Percentiles rank a stretch among this genome's conserved stretches.
phyloP scores from a whole-genome alignment of 2,113 vertebrate species.

The Galeopterus variegatus region DNA sequence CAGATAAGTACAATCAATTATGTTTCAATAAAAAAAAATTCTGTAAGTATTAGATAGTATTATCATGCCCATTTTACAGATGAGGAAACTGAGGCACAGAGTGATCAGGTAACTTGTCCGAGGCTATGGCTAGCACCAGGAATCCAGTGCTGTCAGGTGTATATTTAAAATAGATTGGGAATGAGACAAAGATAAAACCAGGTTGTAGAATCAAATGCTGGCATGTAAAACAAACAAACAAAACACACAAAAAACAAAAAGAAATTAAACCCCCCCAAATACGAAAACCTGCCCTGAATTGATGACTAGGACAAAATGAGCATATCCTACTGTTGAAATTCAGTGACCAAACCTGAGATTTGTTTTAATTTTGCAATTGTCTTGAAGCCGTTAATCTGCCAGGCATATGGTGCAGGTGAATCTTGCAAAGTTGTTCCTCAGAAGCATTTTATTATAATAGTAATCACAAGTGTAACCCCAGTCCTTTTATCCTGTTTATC shows the following conservation, averaged over 20 bases:
- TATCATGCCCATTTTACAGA: background rate
- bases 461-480: background rate
- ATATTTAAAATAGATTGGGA: background rate
- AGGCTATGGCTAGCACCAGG: background rate
- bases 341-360: conserved; percentile 80
- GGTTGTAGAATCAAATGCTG: conserved; percentile 74
- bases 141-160: background rate
- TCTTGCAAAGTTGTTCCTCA: conserved; percentile 73
- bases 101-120: background rate
- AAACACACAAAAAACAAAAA: background rate
- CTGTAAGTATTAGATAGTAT: background rate
- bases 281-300: conserved; percentile 67
- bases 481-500: conserved; percentile 39
- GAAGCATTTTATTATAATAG: conserved; percentile 64
- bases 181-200: conserved; percentile 77
- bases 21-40: background rate
- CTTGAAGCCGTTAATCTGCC: conserved; percentile 80
- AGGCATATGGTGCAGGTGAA: conserved; percentile 49
- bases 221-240: conserved; percentile 70
- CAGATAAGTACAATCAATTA: no score
- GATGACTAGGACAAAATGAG: conserved; percentile 82
- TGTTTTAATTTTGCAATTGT: conserved; percentile 79
- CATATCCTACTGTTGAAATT: conserved; percentile 76
- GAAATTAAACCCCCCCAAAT: background rate
- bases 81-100: background rate